A percentile compares a stretch with the other conserved stretches of the same genome.
These are phyloP conservation scores for Drosophila formosana DNA, from an alignment of 2,888 invertebrate genomes.

Conservation along the genomic window DNA sequence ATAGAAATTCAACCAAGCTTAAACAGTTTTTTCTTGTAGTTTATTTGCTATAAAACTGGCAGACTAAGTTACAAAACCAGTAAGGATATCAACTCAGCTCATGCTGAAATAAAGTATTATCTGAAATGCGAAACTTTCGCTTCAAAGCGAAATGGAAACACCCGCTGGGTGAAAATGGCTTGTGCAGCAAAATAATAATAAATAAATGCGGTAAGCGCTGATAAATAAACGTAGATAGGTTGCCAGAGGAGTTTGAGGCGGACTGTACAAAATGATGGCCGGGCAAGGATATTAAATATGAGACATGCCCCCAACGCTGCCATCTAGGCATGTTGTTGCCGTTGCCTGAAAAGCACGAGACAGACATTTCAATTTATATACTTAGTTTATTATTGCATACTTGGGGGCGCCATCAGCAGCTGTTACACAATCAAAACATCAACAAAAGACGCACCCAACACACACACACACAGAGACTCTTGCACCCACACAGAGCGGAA, in stretches of 20 bases:
- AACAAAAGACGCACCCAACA: constrained; percentile 45
- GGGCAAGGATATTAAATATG: constrained; percentile 32
- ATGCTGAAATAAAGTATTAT: neutral
- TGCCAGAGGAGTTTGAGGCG: neutral
- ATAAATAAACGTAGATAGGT: constrained; percentile 17
- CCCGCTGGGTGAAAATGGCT: neutral
- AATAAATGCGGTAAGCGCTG: constrained; percentile 4
- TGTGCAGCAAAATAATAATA: neutral
- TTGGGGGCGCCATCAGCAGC: constrained; percentile 56
- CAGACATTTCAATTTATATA: constrained; percentile 12
- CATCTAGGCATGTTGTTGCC: neutral
- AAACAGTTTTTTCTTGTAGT: neutral
- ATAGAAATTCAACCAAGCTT: neutral
- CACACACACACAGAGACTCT: constrained; percentile 11
- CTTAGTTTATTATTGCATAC: constrained; percentile 41
- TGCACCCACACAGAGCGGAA: neutral
- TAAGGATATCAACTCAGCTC: neutral
- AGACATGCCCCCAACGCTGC: neutral
- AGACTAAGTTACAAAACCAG: neutral
- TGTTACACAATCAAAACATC: constrained; percentile 69
- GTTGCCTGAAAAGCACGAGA: neutral
- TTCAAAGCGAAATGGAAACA: neutral
- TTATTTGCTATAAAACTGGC: neutral
- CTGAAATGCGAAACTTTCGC: neutral
- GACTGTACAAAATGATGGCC: neutral